phyloP scores from a whole-genome alignment of 2,797 vertebrate species.

The Kryptopterus vitreolus region DNA sequence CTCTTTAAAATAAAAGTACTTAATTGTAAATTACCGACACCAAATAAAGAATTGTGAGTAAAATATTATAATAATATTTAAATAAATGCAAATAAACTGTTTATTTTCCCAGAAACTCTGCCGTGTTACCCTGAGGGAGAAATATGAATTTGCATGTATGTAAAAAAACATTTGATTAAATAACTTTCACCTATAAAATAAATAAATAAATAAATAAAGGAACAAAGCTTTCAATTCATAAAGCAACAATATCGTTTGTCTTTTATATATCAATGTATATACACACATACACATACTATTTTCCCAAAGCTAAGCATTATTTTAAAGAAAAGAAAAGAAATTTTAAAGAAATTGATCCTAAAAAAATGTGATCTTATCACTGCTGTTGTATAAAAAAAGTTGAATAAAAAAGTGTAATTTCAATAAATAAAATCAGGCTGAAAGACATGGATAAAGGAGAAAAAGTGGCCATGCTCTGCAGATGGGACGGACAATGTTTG shows the following conservation, averaged over 20 bases:
- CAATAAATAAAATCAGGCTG: not conserved
- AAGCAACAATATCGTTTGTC: too few species aligned
- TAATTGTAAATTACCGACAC: not conserved
- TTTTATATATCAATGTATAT: too few species aligned
- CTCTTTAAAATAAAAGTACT: not conserved
- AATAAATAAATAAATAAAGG: too few species aligned
- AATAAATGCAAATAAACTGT: not conserved
- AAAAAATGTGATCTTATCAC: not conserved
- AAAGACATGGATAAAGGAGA: not conserved
- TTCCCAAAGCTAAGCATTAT: too few species aligned
- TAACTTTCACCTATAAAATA: too few species aligned
- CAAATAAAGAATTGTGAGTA: not conserved
- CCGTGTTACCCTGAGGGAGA: not conserved
- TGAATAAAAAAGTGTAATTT: not conserved
- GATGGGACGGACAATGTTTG: not conserved
- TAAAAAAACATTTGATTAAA: not conserved
- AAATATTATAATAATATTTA: not conserved
- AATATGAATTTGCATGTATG: not conserved
- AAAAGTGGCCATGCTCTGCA: not conserved
- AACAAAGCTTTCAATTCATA: too few species aligned
- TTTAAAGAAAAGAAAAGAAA: too few species aligned
- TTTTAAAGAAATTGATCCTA: too few species aligned
- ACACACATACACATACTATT: too few species aligned
- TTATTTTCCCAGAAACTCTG: not conserved
- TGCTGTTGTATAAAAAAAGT: not conserved